Base-by-base conservation (phyloP, 1,140 invertebrate genomes). In the Drosophila burlai region DNA sequence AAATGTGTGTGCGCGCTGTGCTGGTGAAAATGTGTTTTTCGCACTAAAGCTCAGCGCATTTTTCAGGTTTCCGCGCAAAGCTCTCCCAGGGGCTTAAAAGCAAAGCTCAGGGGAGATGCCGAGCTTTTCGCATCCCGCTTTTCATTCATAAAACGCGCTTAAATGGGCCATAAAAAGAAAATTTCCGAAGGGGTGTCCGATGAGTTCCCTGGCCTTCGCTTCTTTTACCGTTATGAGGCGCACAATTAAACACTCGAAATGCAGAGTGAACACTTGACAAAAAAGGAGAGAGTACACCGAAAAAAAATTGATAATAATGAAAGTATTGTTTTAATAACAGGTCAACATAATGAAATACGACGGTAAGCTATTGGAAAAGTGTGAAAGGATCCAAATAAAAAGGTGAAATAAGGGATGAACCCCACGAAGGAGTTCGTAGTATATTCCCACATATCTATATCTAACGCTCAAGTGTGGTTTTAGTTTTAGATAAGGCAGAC, bases 171-270 rank as follows among this genome's bases (percentile, higher is more conserved):
- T 8, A 8, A 60, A 13, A 21, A 13, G 31, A 65, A 38, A 21
- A n/a, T 13, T 16, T 47, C 4, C 29, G 4, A 10, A 24, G 42
- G n/a, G 63, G 26, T 34, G 26, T 31, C n/a, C 47, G 36, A 15
- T 21, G 26, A 34, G 46, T 46, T 71, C 26, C 13, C 42, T 40
- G 43, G 66, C 66, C 43, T 59, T 72, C 47, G 40, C 26, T 24
- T 15, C 7, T 4, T 68, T 47, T 61, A 77, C 75, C 75, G 75
- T 77, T 77, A 68, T 29, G 42, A 16, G 40, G 40, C 49, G 64
- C 24, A 67, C 74, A 77, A 77, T 77, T 77, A 77, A 77, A 77
- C 63, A 77, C 74, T 77, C 34, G 31, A 77, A 55, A 55, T 66
- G 52, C 45, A 57, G 76, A 76, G 46, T 42, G 60, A 29, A 26